These are phyloP conservation scores for Botia kubotai DNA, from an alignment of 2,797 vertebrate genomes.

Conservation along the genomic window DNA sequence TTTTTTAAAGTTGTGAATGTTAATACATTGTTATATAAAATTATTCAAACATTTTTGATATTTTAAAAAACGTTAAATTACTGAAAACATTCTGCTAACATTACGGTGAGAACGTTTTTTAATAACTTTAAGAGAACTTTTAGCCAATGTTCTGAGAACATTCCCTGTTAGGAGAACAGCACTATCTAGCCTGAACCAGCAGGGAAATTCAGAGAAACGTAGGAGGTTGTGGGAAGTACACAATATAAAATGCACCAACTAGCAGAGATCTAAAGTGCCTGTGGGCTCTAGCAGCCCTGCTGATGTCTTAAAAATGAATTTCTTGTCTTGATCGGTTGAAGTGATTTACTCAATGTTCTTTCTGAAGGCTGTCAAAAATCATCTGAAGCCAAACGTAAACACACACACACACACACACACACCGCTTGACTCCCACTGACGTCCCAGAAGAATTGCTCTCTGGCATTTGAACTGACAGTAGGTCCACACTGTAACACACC, in stretches of 20 bases:
- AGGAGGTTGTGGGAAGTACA: background rate
- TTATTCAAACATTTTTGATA: no score
- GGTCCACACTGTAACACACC: conserved; percentile 11
- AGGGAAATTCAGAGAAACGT: background rate
- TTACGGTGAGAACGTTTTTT: no score
- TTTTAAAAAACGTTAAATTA: no score
- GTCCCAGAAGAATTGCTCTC: conserved; percentile 12
- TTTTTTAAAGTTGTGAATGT: no score
- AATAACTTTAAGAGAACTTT: no score
- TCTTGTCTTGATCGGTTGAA: background rate
- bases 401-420: background rate
- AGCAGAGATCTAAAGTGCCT: background rate
- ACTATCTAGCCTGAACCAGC: background rate
- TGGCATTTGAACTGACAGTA: conserved; percentile 36
- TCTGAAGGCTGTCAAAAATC: background rate
- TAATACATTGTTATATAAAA: no score
- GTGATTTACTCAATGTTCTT: conserved; percentile 1
- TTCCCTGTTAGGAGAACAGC: background rate
- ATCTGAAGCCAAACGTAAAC: background rate
- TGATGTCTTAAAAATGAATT: conserved; percentile 1
- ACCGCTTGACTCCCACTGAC: background rate
- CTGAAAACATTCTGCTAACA: no score
- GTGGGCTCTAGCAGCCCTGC: background rate
- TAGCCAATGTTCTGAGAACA: no score
- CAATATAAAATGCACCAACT: background rate